Conservation (phyloP, 2,888 invertebrate genomes). For the Alsophila aescularia region DNA sequence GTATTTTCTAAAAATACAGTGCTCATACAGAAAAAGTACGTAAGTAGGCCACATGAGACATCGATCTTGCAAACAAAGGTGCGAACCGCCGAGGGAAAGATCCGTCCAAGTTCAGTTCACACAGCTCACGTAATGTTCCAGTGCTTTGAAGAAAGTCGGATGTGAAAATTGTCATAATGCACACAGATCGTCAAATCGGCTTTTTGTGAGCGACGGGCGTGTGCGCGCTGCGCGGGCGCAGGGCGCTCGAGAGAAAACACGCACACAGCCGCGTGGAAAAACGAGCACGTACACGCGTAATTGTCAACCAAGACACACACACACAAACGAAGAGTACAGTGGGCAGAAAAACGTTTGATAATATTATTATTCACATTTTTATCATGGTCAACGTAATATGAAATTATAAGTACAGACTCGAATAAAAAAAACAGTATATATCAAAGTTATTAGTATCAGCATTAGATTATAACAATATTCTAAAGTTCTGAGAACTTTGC, state of each 20-base stretch:
- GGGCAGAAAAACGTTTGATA: constrained; percentile 36
- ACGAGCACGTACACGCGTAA: constrained; percentile 39
- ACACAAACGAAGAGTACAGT: constrained; percentile 48
- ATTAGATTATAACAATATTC: too few species aligned
- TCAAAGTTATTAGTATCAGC: too few species aligned
- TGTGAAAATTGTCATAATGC: constrained; percentile 80
- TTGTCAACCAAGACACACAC: constrained; percentile 50
- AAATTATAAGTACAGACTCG: too few species aligned
- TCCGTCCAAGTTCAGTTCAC: constrained; percentile 52
- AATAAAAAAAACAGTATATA: too few species aligned
- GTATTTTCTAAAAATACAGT: constrained; percentile 48
- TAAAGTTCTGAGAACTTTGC: too few species aligned
- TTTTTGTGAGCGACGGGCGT: constrained; percentile 60
- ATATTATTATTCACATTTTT: background rate
- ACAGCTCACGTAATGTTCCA: constrained; percentile 56
- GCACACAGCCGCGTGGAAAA: constrained; percentile 39
- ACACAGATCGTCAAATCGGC: constrained; percentile 65
- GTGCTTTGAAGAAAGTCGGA: constrained; percentile 79
- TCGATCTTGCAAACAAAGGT: constrained; percentile 70
- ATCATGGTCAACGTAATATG: too few species aligned
- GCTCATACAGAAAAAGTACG: constrained; percentile 29
- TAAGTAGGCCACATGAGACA: constrained; percentile 56
- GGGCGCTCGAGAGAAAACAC: constrained; percentile 55
- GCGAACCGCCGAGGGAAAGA: constrained; percentile 65
- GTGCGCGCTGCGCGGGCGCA: constrained; percentile 44